phyloP scores from a whole-genome alignment of 2,797 vertebrate species.

The Acomys russatus region DNA sequence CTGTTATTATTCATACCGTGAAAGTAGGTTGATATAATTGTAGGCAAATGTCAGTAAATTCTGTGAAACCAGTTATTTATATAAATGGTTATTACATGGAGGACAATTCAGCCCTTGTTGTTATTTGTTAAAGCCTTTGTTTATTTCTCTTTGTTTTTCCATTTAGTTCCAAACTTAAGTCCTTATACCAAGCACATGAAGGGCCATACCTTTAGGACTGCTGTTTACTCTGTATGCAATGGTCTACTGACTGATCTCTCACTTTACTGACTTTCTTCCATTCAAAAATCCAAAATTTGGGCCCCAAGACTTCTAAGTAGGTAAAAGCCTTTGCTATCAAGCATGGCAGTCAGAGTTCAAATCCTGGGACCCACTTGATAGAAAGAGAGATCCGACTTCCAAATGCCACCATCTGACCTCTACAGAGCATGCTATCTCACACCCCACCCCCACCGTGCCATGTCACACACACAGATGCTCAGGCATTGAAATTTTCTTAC shows the following conservation, averaged over 20 bases:
- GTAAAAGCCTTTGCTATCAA: not conserved
- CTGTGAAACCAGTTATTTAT: constrained; percentile 78
- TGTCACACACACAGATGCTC: not conserved
- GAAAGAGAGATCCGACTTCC: not conserved
- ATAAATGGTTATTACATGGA: constrained; percentile 66
- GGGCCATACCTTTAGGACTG: not conserved
- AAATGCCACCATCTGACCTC: not conserved
- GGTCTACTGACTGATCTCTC: not conserved
- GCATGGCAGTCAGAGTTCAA: not conserved
- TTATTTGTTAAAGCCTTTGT: constrained; percentile 29
- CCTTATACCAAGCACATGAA: not conserved
- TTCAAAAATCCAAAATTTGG: constrained; percentile 24
- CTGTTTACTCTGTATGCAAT: not conserved
- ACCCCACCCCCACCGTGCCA: too few relatives aligned
- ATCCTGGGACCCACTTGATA: not conserved
- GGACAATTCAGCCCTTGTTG: constrained; percentile 30
- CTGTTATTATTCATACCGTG: constrained; percentile 68
- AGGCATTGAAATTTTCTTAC: not conserved
- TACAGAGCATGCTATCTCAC: not conserved
- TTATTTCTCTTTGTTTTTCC: constrained; percentile 30
- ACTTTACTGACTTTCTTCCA: not conserved
- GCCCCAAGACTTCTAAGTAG: not conserved
- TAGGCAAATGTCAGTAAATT: constrained; percentile 72
- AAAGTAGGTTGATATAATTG: constrained; percentile 74
- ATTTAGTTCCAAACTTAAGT: constrained; percentile 37